Evolutionary conservation across 1,140 invertebrate genomes (phyloP), one percentile per base, ranked within the genome.

Genomic region (Maconellicoccus hirsutus): DNA sequence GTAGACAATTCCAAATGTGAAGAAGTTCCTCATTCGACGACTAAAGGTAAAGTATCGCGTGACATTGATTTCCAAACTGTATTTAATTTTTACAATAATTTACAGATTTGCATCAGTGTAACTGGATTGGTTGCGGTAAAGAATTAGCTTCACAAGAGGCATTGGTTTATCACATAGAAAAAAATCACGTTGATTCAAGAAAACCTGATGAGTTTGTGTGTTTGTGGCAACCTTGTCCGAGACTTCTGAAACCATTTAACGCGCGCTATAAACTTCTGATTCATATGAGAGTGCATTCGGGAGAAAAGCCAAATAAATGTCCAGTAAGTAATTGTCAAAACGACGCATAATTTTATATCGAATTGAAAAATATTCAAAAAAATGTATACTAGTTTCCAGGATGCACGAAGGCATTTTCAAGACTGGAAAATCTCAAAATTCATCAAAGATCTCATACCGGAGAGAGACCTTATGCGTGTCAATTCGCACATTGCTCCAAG

Each of bases 261-360:
- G 95, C 95, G 0, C 84, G 95, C 70, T 98, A 98, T 82, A 98
- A 98, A 78, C 82, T 98, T 6, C 84, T 98, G 8, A 97, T 97
- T 72, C 95, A 98, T 79, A 97, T 97, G 94, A 79, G 94, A 8
- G 93, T 98, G 0, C 95, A 98, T 78, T 94, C 92, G 42, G 94
- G 94, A 16, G 93, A 97, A 77, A 97, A 96, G 76, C 95, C 95
- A 0, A 96, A 97, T 79, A 92, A 94, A 82, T 98, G 95, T 80
- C 89, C 89, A 79, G 94, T 97, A 83, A 92, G 89, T 85, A 39
- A n/a, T 22, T 14, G 3, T 4, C 4, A 66, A 66, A 23, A 66
- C 10, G 6, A 25, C 3, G 14, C 10, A 59, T n/a, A 59, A 16
- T 3, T 19, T 7, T 59, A n/a, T 22, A 59, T 3, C 3, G n/a